Conservation (phyloP, 2,113 vertebrate genomes). For the Poecile atricapillus region DNA sequence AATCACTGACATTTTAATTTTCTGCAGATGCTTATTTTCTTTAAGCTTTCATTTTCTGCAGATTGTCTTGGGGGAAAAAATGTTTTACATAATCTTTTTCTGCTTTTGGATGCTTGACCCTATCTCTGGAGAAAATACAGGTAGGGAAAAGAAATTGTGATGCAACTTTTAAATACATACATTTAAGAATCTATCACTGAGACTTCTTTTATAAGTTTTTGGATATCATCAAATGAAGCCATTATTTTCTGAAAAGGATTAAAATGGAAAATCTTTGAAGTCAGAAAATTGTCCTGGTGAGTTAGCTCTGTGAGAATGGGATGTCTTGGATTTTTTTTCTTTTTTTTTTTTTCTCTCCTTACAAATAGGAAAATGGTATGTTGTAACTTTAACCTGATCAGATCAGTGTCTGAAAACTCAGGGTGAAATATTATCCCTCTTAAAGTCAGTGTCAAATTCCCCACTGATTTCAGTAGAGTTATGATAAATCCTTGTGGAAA, state of each 20-base stretch:
- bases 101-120: not conserved
- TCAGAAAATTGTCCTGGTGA: not conserved
- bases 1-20: not conserved
- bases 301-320: not conserved
- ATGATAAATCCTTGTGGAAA: not conserved
- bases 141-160: not conserved
- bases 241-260: not conserved
- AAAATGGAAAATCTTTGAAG: not conserved
- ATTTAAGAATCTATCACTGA: not conserved
- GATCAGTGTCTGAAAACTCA: not conserved
- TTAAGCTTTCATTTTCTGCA: not conserved
- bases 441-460: not conserved
- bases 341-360: not conserved
- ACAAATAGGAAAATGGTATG: not conserved
- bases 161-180: not conserved
- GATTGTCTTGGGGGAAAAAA: not conserved
- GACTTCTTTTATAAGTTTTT: not conserved
- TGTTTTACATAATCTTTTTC: not conserved
- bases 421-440: not conserved
- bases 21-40: not conserved
- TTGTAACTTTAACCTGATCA: slow-evolving; percentile 9
- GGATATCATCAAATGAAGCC: not conserved
- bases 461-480: not conserved
- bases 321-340: not conserved
- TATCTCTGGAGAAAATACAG: not conserved